Conservation (phyloP, 2,113 vertebrate species). For the Vimba vimba region DNA sequence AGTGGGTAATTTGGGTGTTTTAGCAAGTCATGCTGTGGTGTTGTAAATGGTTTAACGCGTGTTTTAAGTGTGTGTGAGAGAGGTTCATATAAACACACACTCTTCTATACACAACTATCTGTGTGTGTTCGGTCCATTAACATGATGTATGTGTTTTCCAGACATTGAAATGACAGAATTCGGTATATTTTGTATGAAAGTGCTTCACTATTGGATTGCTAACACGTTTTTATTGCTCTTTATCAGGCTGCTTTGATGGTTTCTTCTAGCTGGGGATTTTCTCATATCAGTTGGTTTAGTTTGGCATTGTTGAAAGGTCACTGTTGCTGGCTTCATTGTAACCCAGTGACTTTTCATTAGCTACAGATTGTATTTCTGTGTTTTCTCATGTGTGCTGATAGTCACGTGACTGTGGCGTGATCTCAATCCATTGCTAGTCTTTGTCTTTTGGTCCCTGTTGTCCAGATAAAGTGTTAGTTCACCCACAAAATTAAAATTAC, state of each 20-base stretch:
- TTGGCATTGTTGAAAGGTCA: neutral
- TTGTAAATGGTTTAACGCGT: neutral
- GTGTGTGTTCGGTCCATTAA: neutral
- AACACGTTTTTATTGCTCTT: neutral
- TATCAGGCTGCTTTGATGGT: neutral
- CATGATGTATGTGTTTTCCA: neutral
- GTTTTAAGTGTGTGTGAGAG: neutral
- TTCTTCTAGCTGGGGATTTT: neutral
- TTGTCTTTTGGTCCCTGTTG: neutral
- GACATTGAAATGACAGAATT: neutral
- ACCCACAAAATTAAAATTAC: too few relatives aligned
- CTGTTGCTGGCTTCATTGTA: neutral
- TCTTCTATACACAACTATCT: too few relatives aligned
- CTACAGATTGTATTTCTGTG: neutral
- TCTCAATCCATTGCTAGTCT: neutral
- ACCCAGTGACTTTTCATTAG: neutral
- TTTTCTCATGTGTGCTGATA: neutral
- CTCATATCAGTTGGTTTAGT: neutral
- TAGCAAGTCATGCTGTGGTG: slow-evolving; percentile 27
- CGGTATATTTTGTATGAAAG: neutral
- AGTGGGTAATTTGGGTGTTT: neutral
- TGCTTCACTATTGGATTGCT: neutral
- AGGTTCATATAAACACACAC: neutral
- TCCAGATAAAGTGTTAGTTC: too few relatives aligned
- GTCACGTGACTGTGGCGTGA: neutral